A percentile compares a stretch with the other conserved stretches of the same genome.
phyloP scores from a whole-genome alignment of 2,888 invertebrate genomes.

The Automeris io region DNA sequence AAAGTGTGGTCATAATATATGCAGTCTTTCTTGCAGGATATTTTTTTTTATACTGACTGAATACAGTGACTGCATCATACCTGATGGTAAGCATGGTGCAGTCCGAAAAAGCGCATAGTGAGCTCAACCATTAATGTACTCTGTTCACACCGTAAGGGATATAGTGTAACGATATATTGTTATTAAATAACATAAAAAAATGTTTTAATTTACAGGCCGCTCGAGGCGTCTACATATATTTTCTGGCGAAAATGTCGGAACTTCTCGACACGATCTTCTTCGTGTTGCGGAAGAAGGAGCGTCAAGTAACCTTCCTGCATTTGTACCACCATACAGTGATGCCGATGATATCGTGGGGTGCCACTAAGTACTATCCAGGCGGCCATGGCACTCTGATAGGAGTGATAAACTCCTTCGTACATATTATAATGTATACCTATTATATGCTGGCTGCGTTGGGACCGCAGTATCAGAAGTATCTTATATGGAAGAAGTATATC shows the following conservation, averaged over 20 bases:
- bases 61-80: no score
- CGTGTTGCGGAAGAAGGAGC: constrained; percentile 92
- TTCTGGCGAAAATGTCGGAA: constrained; percentile 92
- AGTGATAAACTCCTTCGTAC: constrained; percentile 94
- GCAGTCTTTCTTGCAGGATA: no score
- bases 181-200: neutral
- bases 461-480: constrained; percentile 89
- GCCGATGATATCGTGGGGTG: constrained; percentile 96
- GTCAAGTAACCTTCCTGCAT: constrained; percentile 93
- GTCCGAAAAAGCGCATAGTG: no score
- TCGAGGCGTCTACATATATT: constrained; percentile 89
- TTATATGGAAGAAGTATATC: constrained; percentile 97
- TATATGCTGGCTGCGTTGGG: constrained; percentile 93
- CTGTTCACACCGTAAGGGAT: no score
- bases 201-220: constrained; percentile 68
- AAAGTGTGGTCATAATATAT: no score
- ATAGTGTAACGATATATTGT: no score
- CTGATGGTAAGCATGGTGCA: no score
- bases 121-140: neutral
- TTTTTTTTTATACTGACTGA: no score
- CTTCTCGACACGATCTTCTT: constrained; percentile 95
- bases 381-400: constrained; percentile 95
- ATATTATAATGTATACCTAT: constrained; percentile 96
- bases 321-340: constrained; percentile 96
- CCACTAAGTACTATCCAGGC: constrained; percentile 90